Percentiles rank a stretch among this genome's conserved stretches.
phyloP scores from a whole-genome alignment of 2,113 vertebrate species.

The Bucco capensis region DNA sequence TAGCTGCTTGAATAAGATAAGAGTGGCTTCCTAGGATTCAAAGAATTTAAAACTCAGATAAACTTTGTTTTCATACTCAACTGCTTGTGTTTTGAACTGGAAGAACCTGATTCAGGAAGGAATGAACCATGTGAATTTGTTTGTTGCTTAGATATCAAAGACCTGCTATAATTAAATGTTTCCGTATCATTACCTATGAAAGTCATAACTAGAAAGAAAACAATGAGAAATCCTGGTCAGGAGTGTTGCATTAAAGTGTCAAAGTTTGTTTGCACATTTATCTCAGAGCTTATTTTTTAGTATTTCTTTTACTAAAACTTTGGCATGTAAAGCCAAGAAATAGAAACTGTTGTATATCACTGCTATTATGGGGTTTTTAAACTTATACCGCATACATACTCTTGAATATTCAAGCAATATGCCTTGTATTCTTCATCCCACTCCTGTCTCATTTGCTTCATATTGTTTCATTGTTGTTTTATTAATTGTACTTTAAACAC shows the following conservation, averaged over 20 bases:
- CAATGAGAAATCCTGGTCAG: neutral
- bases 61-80: neutral
- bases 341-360: neutral
- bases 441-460: neutral
- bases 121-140: neutral
- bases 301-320: neutral
- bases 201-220: neutral
- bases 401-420: neutral
- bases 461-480: neutral
- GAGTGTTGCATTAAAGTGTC: neutral
- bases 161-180: neutral
- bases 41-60: neutral
- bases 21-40: neutral
- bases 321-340: neutral
- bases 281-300: neutral
- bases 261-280: neutral
- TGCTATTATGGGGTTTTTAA: neutral
- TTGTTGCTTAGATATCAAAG: neutral
- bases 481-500: neutral
- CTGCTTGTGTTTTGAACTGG: neutral
- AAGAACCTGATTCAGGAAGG: neutral
- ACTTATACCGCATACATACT: neutral
- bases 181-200: neutral
- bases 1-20: conserved; percentile 13
- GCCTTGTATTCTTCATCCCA: neutral